Percentiles rank a stretch among this genome's conserved stretches.
Conservation (phyloP, 2,113 vertebrate species). For the Syngnathoides biaculeatus region DNA sequence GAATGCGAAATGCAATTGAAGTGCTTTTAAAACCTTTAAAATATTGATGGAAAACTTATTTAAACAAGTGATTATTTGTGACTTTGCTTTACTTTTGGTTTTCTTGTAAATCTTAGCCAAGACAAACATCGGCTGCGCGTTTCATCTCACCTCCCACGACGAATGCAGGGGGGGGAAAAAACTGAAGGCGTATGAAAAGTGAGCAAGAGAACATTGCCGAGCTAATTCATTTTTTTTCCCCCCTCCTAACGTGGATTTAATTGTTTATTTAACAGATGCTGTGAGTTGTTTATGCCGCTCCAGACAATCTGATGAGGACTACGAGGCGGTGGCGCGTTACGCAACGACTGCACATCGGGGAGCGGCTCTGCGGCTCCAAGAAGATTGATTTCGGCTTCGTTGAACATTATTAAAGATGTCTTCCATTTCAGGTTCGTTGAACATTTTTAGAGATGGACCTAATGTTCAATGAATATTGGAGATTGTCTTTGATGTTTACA, state of each 20-base stretch:
- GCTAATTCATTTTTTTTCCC: neutral
- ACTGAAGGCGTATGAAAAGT: neutral
- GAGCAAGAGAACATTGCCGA: neutral
- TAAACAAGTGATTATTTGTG: neutral
- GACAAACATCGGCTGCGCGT: neutral
- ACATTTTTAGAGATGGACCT: too few relatives aligned
- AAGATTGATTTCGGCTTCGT: neutral
- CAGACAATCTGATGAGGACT: neutral
- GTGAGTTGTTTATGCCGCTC: neutral
- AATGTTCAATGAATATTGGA: too few relatives aligned
- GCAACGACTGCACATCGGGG: neutral
- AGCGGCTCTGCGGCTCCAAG: neutral
- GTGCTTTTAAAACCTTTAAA: too few relatives aligned
- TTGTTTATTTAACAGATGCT: slow-evolving; percentile 1
- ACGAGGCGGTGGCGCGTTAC: neutral
- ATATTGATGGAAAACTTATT: too few relatives aligned
- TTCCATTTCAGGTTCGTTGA: neutral
- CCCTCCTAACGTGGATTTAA: neutral
- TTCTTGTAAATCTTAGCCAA: neutral
- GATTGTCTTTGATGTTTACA: neutral
- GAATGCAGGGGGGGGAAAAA: too few relatives aligned
- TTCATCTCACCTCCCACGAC: neutral
- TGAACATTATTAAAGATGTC: neutral
- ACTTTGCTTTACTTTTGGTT: neutral
- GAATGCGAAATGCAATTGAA: too few relatives aligned